Base-by-base conservation (phyloP, 2,113 vertebrate genomes). In the Tetraodon nigroviridis region DNA sequence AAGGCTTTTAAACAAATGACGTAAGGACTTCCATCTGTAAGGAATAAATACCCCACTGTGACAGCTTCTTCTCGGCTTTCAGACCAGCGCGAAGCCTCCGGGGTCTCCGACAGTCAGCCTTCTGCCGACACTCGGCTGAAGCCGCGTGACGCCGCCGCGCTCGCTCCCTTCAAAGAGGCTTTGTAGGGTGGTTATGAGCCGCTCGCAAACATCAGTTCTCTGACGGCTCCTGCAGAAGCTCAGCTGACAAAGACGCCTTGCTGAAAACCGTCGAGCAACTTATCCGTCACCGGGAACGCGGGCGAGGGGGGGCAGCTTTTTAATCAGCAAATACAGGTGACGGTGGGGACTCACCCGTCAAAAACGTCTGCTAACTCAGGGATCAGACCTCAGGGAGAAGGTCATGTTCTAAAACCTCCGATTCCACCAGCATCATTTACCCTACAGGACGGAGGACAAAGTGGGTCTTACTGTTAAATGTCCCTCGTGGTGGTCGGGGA, bases 401-500 rank as follows among this genome's bases (percentile, higher is more conserved):
- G 24, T 27, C 3, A 6, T 27, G 24, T 2, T 27, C 24, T 5
- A 6, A 27, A 27, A 37, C 32, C 10, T 11, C 7, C 12, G 32
- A 37, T 37, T 37, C 5, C 29, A 32, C 29, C 29, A 24, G 5
- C 13, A 44, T 44, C 22, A 27, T 27, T 27, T 3, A 27, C 1
- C 24, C 24, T 27, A 6, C 45, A 47, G 45, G 18, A 10, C 6
- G 44, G n/a, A 20, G 6, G 5, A 18, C 7, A n/a, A 7, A 10
- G 4, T 2, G n/a, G 8, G 5, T 19, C 93, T 95, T 82, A 99
- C 97, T 60, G 97, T 99, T 80, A 99, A 86, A 82, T 99, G 97
- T 75, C 97, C 97, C 88, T 99, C 97, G 7, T 99, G 97, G 86
- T 99, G 97, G 87, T 98, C 97, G 0, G 97, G 97, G 74, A 99